phyloP scores from a whole-genome alignment of 1,140 invertebrate species.

The Zaprionus camerounensis region DNA sequence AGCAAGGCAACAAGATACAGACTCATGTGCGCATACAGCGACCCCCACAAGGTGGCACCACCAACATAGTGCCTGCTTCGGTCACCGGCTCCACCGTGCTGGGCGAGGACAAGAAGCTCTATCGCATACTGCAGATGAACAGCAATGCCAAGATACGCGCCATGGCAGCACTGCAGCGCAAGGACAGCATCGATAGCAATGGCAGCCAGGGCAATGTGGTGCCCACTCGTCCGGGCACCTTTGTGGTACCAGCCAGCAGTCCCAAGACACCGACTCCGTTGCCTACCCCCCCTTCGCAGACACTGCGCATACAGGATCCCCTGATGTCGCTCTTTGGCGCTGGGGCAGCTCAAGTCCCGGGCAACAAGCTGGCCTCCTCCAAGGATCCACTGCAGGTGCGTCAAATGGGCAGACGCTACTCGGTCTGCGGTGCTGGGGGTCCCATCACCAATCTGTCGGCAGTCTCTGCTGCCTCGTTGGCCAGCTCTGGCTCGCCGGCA shows the following conservation, averaged over 20 bases:
- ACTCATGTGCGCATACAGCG: neutral
- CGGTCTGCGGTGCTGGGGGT: slow-evolving; percentile 51
- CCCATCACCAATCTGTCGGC: neutral
- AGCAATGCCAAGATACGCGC: slow-evolving; percentile 18
- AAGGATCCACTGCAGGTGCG: slow-evolving; percentile 34
- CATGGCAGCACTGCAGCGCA: slow-evolving; percentile 28
- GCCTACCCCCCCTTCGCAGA: neutral
- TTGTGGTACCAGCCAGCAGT: slow-evolving; percentile 13
- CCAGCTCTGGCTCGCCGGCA: neutral
- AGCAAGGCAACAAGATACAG: neutral
- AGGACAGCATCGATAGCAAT: slow-evolving; percentile 52
- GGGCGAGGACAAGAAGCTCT: slow-evolving; percentile 45
- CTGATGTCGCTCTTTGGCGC: neutral
- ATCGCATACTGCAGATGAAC: slow-evolving; percentile 42
- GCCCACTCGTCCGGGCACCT: neutral
- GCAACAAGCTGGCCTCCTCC: neutral
- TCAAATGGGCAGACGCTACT: slow-evolving; percentile 54
- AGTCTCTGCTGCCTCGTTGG: neutral
- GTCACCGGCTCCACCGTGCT: neutral
- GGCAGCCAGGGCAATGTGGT: slow-evolving; percentile 3
- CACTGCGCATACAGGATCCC: slow-evolving; percentile 9
- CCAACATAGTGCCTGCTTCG: neutral
- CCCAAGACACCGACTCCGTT: neutral
- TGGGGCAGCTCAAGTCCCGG: neutral
- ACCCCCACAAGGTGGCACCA: neutral